These are phyloP conservation scores for Anthrax anthrax DNA, from an alignment of 2,888 invertebrate species.

Conservation along the genomic window DNA sequence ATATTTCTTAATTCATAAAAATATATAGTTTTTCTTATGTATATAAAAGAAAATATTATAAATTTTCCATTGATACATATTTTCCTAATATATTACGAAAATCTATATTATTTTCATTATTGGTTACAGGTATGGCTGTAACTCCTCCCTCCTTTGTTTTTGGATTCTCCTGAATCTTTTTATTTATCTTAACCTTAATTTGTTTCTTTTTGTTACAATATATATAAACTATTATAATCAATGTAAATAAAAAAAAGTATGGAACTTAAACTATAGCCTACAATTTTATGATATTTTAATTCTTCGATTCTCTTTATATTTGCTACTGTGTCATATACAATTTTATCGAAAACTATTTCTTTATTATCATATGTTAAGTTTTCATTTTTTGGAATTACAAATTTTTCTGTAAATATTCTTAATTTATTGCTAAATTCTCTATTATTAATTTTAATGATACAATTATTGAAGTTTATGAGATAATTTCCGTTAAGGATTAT, in stretches of 20 bases:
- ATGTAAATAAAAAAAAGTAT: background rate
- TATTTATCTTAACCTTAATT: no score
- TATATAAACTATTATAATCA: no score
- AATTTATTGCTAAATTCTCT: background rate
- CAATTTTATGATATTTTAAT: slow-evolving; percentile 1
- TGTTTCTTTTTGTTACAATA: background rate
- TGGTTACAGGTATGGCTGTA: background rate
- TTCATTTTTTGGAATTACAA: slow-evolving; percentile 1
- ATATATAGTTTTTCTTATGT: no score
- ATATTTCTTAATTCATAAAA: no score
- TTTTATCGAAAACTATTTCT: background rate
- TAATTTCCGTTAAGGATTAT: slow-evolving; percentile 1
- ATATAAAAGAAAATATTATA: no score
- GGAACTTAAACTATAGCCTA: background rate
- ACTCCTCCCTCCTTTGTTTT: slow-evolving; percentile 1
- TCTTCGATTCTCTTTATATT: background rate
- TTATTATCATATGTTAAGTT: background rate
- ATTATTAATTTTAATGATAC: background rate
- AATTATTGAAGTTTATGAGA: slow-evolving; percentile 2
- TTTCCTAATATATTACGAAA: no score
- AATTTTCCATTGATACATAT: no score
- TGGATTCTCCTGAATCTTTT: background rate
- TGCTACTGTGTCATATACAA: background rate
- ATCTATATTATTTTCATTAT: no score
- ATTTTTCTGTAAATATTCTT: background rate